phyloP scores from a whole-genome alignment of 1,140 invertebrate genomes.

The Polypedilum pembai region DNA sequence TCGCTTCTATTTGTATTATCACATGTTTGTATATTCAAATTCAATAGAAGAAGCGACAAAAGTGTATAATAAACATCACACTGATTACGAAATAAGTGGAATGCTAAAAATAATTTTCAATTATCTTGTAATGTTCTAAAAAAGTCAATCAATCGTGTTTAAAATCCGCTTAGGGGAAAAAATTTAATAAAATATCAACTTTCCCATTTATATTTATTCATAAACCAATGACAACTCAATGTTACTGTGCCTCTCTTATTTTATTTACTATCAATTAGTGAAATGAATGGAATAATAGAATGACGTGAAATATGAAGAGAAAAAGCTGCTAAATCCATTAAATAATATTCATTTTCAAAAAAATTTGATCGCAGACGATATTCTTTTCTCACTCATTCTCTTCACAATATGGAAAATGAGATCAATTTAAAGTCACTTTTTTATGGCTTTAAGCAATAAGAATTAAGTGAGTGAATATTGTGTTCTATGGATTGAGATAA shows the following conservation, averaged over 20 bases:
- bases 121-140: too few species aligned
- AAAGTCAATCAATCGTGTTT: too few species aligned
- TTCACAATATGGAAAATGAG: constrained; percentile 12
- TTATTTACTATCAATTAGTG: background rate
- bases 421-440: background rate
- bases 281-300: background rate
- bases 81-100: too few species aligned
- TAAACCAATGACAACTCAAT: too few species aligned
- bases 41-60: too few species aligned
- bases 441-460: background rate
- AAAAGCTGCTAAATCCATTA: constrained; percentile 2
- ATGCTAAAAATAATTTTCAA: too few species aligned
- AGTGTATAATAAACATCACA: too few species aligned
- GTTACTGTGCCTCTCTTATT: background rate
- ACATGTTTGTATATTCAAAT: too few species aligned
- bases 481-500: background rate
- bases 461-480: background rate
- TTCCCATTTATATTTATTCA: too few species aligned
- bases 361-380: background rate
- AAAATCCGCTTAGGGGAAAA: too few species aligned
- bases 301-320: background rate
- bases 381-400: background rate
- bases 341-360: background rate
- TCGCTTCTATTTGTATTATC: too few species aligned
- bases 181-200: too few species aligned